Evolutionary conservation across 2,797 vertebrate genomes (phyloP).

Genomic region (Argya squamiceps): DNA sequence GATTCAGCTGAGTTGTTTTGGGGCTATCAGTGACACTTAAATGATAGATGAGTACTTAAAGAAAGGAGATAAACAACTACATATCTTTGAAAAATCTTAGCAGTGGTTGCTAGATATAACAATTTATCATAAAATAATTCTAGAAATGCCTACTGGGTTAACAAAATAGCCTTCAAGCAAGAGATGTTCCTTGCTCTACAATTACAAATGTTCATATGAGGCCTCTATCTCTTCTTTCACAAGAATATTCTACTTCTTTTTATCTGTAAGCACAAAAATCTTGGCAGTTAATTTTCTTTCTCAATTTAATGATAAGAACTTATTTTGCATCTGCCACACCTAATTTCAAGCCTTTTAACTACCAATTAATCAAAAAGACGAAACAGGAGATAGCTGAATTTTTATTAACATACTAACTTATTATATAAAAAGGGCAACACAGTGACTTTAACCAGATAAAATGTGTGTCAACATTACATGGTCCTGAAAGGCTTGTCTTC

Average conservation of each 20-base stretch:
- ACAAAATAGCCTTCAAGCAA: neutral
- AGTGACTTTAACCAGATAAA: neutral
- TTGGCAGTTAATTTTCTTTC: neutral
- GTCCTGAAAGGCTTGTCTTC: neutral
- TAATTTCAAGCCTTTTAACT: constrained; percentile 4
- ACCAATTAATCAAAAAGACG: neutral
- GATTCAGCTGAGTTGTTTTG: neutral
- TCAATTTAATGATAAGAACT: neutral
- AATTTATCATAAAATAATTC: constrained; percentile 22
- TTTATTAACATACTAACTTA: neutral
- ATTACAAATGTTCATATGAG: neutral
- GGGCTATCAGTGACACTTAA: neutral
- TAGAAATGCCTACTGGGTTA: neutral
- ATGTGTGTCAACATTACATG: neutral
- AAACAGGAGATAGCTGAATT: neutral
- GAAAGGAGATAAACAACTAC: constrained; percentile 10
- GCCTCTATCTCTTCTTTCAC: neutral
- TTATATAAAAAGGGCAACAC: neutral
- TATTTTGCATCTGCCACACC: neutral
- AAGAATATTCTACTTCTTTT: neutral
- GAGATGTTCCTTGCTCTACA: neutral
- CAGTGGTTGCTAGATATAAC: neutral
- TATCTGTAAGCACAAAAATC: neutral
- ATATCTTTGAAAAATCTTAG: constrained; percentile 22
- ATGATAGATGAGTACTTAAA: constrained; percentile 10